Evolutionary conservation across 1,140 invertebrate species (phyloP), one percentile per base, ranked within the genome.

Genomic region (Pseudomyrmex concolor): DNA sequence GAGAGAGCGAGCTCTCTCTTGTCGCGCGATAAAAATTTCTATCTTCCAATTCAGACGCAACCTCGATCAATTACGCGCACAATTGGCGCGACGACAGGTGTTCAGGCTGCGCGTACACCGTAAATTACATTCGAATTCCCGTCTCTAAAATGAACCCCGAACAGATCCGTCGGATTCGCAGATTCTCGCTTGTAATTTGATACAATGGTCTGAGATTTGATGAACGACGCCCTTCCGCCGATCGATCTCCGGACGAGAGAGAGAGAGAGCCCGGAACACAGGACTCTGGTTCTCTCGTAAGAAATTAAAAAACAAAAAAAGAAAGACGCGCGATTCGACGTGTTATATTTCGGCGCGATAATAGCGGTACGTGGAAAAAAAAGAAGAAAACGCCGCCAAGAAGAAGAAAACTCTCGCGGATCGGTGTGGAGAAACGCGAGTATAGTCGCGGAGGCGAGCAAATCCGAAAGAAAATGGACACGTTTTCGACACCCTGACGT

Each of bases 401-500:
- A 70, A 15, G 34, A 68, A 15, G 63, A 57, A 19, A 78, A 70
- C 64, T 70, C 64, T 70, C 64, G 64, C 9, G 17, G 64, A 19
- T 57, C 76, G 64, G 64, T 59, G 76, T n/a, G 63, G 48, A 77
- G 62, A 77, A 43, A 67, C 34, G 25, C 5, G 34, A n/a, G n/a
- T n/a, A n/a, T 0, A 34, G 5, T 25, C 5, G 34, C 13, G 4
- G 15, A n/a, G 13, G 43, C 17, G n/a, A 60, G n/a, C n/a, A 82
- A 63, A 72, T 50, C 62, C 51, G 22, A 64, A 34, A 71, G 66
- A 71, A 84, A 72, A 84, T 50, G 66, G 77, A 82, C 77, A 83
- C 80, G 78, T 82, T 73, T 73, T 45, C 67, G 70, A 84, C 73
- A 83, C 60, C 13, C 55, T 19, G 77, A n/a, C 67, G 78, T 50